Percentiles rank a stretch among this genome's conserved stretches.
phyloP scores from a whole-genome alignment of 2,888 invertebrate genomes.

The Himalopsyche anomala region DNA sequence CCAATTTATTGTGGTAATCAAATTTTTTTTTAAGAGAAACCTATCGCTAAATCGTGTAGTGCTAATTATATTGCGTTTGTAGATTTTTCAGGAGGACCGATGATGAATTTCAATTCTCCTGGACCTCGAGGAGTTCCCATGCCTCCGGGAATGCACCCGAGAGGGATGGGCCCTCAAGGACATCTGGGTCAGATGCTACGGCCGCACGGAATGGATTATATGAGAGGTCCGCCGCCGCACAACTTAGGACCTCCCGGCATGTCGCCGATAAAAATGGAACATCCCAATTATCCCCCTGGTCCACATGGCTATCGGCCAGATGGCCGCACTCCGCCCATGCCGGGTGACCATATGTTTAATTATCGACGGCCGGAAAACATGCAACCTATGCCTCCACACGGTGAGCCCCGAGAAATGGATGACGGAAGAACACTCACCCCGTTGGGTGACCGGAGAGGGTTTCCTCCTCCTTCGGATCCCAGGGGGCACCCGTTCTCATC shows the following conservation, averaged over 20 bases:
- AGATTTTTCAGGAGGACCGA: slow-evolving; percentile 60
- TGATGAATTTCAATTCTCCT: slow-evolving; percentile 50
- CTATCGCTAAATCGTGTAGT: background rate
- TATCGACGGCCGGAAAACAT: slow-evolving; percentile 47
- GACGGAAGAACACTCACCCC: slow-evolving; percentile 38
- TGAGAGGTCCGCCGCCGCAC: slow-evolving; percentile 40
- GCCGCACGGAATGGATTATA: slow-evolving; percentile 44
- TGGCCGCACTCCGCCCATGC: slow-evolving; percentile 44
- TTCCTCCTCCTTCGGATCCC: slow-evolving; percentile 44
- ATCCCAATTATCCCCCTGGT: slow-evolving; percentile 19
- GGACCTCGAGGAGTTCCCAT: slow-evolving; percentile 26
- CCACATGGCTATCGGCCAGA: slow-evolving; percentile 24
- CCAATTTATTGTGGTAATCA: background rate
- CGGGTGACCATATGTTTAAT: slow-evolving; percentile 60
- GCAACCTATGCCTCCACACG: slow-evolving; percentile 59
- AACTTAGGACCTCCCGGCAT: background rate
- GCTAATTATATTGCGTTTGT: slow-evolving; percentile 37
- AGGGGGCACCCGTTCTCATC: slow-evolving; percentile 41
- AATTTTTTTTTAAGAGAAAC: background rate
- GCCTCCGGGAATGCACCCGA: slow-evolving; percentile 39
- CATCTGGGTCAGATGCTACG: slow-evolving; percentile 22
- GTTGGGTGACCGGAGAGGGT: slow-evolving; percentile 32
- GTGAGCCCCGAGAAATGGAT: slow-evolving; percentile 41
- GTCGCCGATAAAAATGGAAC: slow-evolving; percentile 46
- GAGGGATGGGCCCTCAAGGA: background rate